Percentiles rank a stretch among this genome's conserved stretches.
These are phyloP conservation scores for Grammomys surdaster DNA, from an alignment of 2,113 vertebrate species.

Conservation along the genomic window DNA sequence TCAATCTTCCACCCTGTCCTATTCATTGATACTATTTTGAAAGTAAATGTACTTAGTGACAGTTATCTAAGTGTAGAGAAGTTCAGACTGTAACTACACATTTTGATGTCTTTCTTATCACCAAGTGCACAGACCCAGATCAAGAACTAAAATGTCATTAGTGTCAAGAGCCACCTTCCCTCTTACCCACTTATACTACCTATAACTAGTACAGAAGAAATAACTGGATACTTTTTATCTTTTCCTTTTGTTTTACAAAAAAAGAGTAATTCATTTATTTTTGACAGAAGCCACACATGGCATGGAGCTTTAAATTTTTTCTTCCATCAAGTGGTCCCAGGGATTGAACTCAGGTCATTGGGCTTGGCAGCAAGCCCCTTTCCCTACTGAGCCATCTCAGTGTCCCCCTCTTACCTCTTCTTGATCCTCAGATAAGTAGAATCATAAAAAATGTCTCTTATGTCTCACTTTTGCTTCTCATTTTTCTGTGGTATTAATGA, in stretches of 20 bases:
- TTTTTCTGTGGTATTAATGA: not conserved
- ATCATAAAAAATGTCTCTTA: not conserved
- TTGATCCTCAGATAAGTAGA: not conserved
- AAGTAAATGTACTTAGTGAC: not conserved
- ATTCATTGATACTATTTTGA: not conserved
- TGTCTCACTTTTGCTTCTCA: not conserved
- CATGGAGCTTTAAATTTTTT: not conserved
- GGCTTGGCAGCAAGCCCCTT: not conserved
- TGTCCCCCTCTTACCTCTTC: not conserved
- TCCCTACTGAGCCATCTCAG: not conserved
- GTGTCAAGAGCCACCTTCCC: not conserved
- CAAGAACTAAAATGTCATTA: not conserved
- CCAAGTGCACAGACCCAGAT: not conserved
- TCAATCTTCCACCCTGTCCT: not conserved
- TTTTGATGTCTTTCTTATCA: not conserved
- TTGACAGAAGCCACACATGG: not conserved
- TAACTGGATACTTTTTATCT: not conserved
- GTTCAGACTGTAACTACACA: not conserved
- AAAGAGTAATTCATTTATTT: not conserved
- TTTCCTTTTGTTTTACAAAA: not conserved
- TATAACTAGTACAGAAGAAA: not conserved
- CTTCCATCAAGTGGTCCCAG: not conserved
- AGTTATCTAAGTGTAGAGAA: not conserved
- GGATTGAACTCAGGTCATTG: not conserved
- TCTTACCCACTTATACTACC: not conserved